Evolutionary conservation across 1,140 invertebrate genomes (phyloP).

Genomic region (Sminthurinus signatus): DNA sequence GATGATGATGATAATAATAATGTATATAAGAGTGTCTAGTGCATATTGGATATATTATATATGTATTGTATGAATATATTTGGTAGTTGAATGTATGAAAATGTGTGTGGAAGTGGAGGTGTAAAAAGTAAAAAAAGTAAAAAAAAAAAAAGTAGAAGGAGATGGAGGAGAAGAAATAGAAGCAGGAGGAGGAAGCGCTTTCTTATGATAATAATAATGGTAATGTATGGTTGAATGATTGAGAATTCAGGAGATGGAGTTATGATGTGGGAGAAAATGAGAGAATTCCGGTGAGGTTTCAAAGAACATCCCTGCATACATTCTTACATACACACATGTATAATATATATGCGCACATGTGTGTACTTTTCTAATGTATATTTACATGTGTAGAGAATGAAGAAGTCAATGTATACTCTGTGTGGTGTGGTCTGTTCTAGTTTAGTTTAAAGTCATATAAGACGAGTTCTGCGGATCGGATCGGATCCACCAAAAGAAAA

Average conservation of each 20-base stretch:
- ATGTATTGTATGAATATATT: too few relatives aligned
- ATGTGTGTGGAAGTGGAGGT: not conserved
- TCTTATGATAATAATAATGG: slow-evolving; percentile 29
- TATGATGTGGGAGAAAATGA: slow-evolving; percentile 33
- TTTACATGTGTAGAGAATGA: too few relatives aligned
- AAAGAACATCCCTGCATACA: too few relatives aligned
- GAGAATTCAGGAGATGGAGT: slow-evolving; percentile 34
- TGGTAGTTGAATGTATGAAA: not conserved
- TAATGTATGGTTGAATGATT: slow-evolving; percentile 26
- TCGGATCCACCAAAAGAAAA: not conserved
- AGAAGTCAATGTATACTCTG: too few relatives aligned
- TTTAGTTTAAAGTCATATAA: too few relatives aligned
- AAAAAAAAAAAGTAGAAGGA: too few relatives aligned
- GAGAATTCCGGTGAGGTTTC: slow-evolving; percentile 26
- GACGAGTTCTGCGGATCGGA: too few relatives aligned
- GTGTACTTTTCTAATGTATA: too few relatives aligned
- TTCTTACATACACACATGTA: not conserved
- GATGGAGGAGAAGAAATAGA: not conserved
- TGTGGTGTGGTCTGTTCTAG: too few relatives aligned
- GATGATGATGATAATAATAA: too few relatives aligned
- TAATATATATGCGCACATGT: too few relatives aligned
- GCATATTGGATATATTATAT: too few relatives aligned
- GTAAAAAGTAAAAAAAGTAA: not conserved
- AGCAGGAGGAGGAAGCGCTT: slow-evolving; percentile 16
- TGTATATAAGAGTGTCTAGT: slow-evolving; percentile 9